Conservation (phyloP, 1,140 invertebrate genomes). For the Planococcus citri region DNA sequence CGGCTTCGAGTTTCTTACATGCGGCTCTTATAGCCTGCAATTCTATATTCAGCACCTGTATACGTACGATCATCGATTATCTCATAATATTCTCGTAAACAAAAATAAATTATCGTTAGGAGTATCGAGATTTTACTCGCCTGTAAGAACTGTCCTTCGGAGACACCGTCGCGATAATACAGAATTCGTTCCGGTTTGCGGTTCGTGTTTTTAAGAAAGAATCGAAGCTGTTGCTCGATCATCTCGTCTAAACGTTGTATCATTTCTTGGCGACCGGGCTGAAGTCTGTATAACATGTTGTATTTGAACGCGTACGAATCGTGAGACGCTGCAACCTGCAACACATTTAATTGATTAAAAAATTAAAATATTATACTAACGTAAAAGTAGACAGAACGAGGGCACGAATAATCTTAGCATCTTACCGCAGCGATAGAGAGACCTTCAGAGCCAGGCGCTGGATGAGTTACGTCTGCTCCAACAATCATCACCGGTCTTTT, state of each 20-base stretch:
- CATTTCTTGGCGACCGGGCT: constrained; percentile 51
- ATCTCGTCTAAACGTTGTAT: constrained; percentile 40
- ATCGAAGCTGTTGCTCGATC: constrained; percentile 37
- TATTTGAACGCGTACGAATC: constrained; percentile 51
- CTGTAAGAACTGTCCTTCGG: constrained; percentile 66
- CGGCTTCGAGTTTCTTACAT: constrained; percentile 38
- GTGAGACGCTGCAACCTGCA: constrained; percentile 50
- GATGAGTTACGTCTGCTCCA: constrained; percentile 82
- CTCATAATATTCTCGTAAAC: too few species aligned
- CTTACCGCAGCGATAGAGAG: constrained; percentile 71
- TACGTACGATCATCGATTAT: too few species aligned
- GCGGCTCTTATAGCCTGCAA: constrained; percentile 52
- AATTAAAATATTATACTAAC: background rate
- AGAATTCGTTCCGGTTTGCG: constrained; percentile 48
- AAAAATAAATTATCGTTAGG: background rate
- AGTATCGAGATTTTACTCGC: too few species aligned
- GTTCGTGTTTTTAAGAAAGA: constrained; percentile 38
- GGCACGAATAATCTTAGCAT: background rate
- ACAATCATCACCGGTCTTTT: constrained; percentile 48
- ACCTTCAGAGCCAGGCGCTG: constrained; percentile 48
- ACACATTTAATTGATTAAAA: background rate
- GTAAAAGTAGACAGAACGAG: too few species aligned
- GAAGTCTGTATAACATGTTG: constrained; percentile 54
- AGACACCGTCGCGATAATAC: constrained; percentile 73
- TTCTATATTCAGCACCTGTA: constrained; percentile 43